phyloP scores from a whole-genome alignment of 2,113 vertebrate genomes.

The Heterochromis multidens region DNA sequence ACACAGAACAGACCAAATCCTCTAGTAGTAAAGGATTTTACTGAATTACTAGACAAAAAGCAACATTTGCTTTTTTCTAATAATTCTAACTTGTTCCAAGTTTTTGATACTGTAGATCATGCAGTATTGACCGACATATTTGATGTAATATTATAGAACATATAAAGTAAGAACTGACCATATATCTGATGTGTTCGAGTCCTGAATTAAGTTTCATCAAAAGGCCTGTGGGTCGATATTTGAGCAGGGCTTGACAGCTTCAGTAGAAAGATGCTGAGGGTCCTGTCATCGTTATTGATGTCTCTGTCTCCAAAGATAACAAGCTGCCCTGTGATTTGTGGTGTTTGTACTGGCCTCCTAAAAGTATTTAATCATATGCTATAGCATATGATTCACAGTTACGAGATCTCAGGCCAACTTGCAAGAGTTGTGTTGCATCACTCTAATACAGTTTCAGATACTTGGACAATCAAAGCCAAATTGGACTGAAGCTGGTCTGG shows the following conservation, averaged over 20 bases:
- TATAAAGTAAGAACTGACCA: neutral
- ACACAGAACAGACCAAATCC: too few species aligned
- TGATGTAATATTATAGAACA: neutral
- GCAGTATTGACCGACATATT: too few species aligned
- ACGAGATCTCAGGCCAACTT: fast-evolving
- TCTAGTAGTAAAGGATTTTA: too few species aligned
- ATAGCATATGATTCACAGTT: neutral
- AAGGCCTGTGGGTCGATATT: neutral
- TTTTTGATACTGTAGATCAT: too few species aligned
- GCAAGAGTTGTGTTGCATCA: fast-evolving
- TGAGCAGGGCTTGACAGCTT: neutral
- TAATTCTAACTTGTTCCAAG: too few species aligned
- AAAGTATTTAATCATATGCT: neutral
- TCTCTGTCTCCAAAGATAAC: neutral
- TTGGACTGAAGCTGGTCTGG: fast-evolving
- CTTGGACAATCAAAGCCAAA: neutral
- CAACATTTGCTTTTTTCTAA: too few species aligned
- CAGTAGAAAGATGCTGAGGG: neutral
- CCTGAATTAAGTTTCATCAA: neutral
- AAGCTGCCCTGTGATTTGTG: neutral
- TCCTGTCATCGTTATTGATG: neutral
- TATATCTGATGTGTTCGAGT: neutral
- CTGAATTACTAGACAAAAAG: too few species aligned
- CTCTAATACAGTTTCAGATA: neutral
- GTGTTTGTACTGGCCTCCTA: fast-evolving